Percentiles rank a stretch among this genome's conserved stretches.
Conservation (phyloP, 2,888 invertebrate species). For the Epinotia ramella region DNA sequence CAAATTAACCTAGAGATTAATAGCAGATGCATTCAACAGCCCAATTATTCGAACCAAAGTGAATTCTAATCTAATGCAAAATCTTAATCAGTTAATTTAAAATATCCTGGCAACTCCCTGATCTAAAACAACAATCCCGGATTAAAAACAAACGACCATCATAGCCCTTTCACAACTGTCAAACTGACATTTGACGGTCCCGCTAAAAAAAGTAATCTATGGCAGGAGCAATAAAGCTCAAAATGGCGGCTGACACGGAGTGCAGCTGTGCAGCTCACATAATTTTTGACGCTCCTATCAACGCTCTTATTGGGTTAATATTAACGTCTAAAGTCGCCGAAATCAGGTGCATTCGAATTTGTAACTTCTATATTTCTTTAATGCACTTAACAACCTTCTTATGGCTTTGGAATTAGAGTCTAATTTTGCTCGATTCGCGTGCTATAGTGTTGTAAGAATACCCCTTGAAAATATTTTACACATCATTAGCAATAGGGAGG, state of each 20-base stretch:
- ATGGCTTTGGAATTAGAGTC: neutral
- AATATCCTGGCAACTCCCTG: constrained; percentile 46
- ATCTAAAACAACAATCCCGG: constrained; percentile 72
- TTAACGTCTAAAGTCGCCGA: constrained; percentile 10
- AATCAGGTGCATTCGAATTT: constrained; percentile 15
- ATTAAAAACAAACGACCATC: constrained; percentile 72
- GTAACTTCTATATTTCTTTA: neutral
- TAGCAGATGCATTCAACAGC: constrained; percentile 25
- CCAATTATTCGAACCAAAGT: constrained; percentile 36
- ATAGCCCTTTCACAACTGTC: constrained; percentile 69
- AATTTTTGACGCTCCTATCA: neutral
- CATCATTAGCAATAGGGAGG: constrained; percentile 70
- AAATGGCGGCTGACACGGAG: constrained; percentile 20
- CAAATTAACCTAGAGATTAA: neutral
- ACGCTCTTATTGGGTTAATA: neutral
- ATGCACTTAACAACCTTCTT: constrained; percentile 7
- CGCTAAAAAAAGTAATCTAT: constrained; percentile 49
- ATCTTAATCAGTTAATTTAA: constrained; percentile 47
- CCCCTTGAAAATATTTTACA: constrained; percentile 69
- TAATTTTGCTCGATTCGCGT: neutral
- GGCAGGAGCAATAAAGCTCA: constrained; percentile 32
- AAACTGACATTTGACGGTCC: constrained; percentile 74
- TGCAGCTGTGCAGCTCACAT: constrained; percentile 43
- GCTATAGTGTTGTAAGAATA: constrained; percentile 53
- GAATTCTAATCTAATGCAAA: constrained; percentile 41